A percentile compares a stretch with the other conserved stretches of the same genome.
Conservation (phyloP, 2,797 vertebrate genomes). For the Gouania willdenowi region DNA sequence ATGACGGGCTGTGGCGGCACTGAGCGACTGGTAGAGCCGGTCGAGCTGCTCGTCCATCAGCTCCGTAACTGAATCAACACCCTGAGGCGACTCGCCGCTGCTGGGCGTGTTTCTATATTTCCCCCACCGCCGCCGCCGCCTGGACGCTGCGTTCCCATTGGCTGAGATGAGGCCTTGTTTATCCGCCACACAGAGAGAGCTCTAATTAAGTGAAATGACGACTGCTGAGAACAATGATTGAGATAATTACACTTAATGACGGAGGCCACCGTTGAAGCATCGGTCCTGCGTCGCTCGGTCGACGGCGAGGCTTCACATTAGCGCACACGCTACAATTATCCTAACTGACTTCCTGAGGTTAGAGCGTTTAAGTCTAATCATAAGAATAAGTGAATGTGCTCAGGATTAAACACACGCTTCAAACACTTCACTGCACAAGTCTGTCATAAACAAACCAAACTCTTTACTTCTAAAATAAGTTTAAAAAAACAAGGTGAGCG, state of each 20-base stretch:
- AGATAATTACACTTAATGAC: constrained; percentile 45
- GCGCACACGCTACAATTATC: too few relatives aligned
- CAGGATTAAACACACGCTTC: too few relatives aligned
- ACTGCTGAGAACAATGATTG: constrained; percentile 35
- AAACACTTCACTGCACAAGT: too few relatives aligned
- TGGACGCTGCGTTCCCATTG: constrained; percentile 61
- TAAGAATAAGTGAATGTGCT: too few relatives aligned
- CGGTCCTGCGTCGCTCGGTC: too few relatives aligned
- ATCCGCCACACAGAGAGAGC: constrained; percentile 44
- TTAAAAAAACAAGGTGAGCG: too few relatives aligned
- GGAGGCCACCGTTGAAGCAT: too few relatives aligned
- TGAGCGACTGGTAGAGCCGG: constrained; percentile 74
- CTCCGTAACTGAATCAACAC: constrained; percentile 28
- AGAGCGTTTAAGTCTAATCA: too few relatives aligned
- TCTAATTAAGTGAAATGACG: constrained; percentile 60
- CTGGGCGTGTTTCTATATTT: constrained; percentile 25
- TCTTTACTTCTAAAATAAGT: too few relatives aligned
- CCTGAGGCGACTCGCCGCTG: constrained; percentile 8
- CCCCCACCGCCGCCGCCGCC: constrained; percentile 60
- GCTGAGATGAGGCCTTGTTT: constrained; percentile 50
- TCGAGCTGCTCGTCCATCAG: constrained; percentile 35
- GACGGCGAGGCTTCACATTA: too few relatives aligned
- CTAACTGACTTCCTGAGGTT: too few relatives aligned
- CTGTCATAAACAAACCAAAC: too few relatives aligned
- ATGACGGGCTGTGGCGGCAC: constrained; percentile 63